A percentile compares a stretch with the other conserved stretches of the same genome.
These are phyloP conservation scores for Portunus trituberculatus DNA, from an alignment of 1,140 invertebrate genomes.

Conservation along the genomic window DNA sequence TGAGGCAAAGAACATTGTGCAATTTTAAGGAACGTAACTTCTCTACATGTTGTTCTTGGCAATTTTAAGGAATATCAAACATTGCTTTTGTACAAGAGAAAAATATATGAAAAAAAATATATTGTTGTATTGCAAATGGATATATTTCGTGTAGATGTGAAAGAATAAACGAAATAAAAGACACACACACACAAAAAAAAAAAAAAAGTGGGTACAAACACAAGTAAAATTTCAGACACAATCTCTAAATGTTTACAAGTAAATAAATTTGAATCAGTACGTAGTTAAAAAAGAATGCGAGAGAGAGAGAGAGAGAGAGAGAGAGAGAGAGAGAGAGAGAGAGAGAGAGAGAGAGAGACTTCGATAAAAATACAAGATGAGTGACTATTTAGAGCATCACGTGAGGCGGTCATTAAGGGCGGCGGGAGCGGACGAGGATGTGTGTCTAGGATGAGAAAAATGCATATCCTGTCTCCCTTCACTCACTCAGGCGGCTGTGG, in stretches of 20 bases:
- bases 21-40: too few relatives aligned
- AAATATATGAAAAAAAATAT: too few relatives aligned
- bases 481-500: not conserved
- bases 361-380: not conserved
- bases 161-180: too few relatives aligned
- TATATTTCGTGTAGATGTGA: too few relatives aligned
- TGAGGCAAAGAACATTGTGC: too few relatives aligned
- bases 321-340: constrained; percentile 50
- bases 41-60: too few relatives aligned
- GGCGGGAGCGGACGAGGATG: not conserved
- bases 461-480: not conserved
- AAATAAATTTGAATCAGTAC: too few relatives aligned
- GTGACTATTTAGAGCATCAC: not conserved
- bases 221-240: too few relatives aligned
- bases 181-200: not conserved
- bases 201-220: too few relatives aligned
- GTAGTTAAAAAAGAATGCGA: not conserved
- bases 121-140: not conserved
- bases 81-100: too few relatives aligned
- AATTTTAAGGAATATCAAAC: too few relatives aligned
- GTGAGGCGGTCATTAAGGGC: not conserved
- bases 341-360: not conserved
- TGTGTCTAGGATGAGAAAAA: constrained; percentile 32
- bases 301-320: constrained; percentile 52
- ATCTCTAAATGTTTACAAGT: too few relatives aligned